Conservation (phyloP, 1,140 invertebrate genomes). For the Dolichoris vasculosae region DNA sequence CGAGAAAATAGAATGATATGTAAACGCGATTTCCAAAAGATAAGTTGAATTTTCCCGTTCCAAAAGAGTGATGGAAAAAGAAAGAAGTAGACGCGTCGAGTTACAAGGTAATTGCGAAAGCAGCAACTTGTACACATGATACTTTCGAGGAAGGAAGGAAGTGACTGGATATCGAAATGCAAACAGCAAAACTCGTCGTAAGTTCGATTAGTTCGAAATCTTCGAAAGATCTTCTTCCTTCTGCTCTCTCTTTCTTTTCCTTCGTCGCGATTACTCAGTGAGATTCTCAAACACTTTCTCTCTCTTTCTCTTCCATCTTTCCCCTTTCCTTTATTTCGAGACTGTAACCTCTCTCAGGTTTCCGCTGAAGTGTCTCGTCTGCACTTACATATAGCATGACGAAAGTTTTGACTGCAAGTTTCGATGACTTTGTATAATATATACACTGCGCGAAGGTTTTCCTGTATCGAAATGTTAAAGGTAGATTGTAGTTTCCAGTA, state of each 20-base stretch:
- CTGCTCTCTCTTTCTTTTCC: background rate
- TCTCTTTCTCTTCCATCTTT: constrained; percentile 18
- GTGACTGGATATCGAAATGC: constrained; percentile 65
- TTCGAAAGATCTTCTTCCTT: background rate
- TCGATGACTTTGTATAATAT: constrained; percentile 41
- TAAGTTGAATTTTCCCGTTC: no score
- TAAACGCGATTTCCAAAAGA: background rate
- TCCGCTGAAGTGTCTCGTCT: background rate
- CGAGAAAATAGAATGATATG: background rate
- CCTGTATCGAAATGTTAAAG: background rate
- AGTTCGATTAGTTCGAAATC: constrained; percentile 61
- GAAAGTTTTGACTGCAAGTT: constrained; percentile 46
- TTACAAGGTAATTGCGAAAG: constrained; percentile 39
- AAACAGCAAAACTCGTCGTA: constrained; percentile 59
- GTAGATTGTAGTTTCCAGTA: background rate
- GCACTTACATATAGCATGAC: constrained; percentile 7
- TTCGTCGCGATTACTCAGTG: background rate
- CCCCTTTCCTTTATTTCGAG: background rate
- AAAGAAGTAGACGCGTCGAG: constrained; percentile 1
- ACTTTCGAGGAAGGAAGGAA: constrained; percentile 53
- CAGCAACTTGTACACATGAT: background rate
- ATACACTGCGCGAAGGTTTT: background rate
- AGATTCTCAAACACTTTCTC: constrained; percentile 13
- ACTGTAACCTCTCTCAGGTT: background rate
- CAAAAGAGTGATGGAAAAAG: background rate